These are phyloP conservation scores for Characodon lateralis DNA, from an alignment of 2,797 vertebrate genomes.

Conservation along the genomic window DNA sequence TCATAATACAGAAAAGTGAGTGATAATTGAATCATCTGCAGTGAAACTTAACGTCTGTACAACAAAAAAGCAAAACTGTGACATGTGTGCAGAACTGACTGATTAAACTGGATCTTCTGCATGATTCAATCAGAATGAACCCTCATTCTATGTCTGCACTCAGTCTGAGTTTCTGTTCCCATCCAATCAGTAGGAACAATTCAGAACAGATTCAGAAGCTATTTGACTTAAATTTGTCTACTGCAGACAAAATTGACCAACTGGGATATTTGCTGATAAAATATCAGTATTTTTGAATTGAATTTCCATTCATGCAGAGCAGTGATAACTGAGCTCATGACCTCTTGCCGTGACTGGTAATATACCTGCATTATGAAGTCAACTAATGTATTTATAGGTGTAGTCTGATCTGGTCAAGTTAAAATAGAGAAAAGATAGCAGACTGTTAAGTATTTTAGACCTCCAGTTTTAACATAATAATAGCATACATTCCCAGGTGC, in stretches of 20 bases:
- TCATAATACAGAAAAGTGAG: neutral
- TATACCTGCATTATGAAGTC: neutral
- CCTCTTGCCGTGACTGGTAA: neutral
- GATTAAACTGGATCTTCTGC: neutral
- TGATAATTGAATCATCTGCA: neutral
- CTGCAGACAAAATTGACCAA: neutral
- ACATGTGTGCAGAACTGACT: neutral
- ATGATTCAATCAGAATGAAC: neutral
- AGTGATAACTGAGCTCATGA: neutral
- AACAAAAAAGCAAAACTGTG: neutral
- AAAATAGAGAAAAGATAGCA: neutral
- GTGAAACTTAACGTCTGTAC: neutral
- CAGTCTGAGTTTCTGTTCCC: neutral
- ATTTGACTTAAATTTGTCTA: neutral
- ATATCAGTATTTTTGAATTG: no score
- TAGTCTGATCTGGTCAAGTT: neutral
- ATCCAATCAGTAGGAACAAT: neutral
- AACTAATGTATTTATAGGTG: no score
- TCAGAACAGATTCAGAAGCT: neutral
- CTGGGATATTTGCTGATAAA: neutral
- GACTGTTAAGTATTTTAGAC: neutral
- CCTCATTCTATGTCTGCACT: neutral
- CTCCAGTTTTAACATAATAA: no score
- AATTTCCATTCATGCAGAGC: neutral
- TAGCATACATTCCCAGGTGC: no score